These are phyloP conservation scores for Pristionchus mayeri DNA, from an alignment of 2,888 invertebrate genomes.

Conservation along the genomic window DNA sequence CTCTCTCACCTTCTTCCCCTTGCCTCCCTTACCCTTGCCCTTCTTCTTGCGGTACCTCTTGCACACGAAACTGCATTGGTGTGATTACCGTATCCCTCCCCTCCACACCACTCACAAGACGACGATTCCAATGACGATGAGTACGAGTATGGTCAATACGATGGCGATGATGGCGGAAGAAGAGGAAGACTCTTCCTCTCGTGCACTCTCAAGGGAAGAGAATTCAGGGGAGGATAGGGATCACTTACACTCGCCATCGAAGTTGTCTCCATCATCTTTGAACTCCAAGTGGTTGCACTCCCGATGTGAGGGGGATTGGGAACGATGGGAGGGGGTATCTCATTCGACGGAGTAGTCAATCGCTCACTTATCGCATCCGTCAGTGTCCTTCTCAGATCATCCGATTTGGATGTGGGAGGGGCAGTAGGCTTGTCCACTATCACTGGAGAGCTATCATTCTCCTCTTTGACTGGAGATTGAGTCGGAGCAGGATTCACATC, in stretches of 20 bases:
- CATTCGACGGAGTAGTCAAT: not conserved
- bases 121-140: not conserved
- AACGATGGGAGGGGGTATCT: not conserved
- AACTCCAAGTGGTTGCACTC: not conserved
- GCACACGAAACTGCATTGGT: conserved; percentile 8
- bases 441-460: not conserved
- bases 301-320: not conserved
- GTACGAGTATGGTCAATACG: not conserved
- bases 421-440: not conserved
- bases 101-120: conserved; percentile 1
- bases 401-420: not conserved
- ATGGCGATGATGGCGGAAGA: not conserved
- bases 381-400: not conserved
- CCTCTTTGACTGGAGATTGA: not conserved
- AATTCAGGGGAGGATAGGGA: not conserved
- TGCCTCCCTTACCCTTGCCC: conserved; percentile 18
- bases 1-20: not conserved
- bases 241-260: not conserved
- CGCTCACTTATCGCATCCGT: not conserved
- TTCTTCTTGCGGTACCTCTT: conserved; percentile 37
- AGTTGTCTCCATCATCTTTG: not conserved
- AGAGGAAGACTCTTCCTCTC: too few relatives aligned
- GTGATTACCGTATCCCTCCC: not conserved
- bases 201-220: not conserved
- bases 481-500: not conserved